Percentiles rank a stretch among this genome's conserved stretches.
phyloP scores from a whole-genome alignment of 2,797 vertebrate species.

The Chaetophractus vellerosus region DNA sequence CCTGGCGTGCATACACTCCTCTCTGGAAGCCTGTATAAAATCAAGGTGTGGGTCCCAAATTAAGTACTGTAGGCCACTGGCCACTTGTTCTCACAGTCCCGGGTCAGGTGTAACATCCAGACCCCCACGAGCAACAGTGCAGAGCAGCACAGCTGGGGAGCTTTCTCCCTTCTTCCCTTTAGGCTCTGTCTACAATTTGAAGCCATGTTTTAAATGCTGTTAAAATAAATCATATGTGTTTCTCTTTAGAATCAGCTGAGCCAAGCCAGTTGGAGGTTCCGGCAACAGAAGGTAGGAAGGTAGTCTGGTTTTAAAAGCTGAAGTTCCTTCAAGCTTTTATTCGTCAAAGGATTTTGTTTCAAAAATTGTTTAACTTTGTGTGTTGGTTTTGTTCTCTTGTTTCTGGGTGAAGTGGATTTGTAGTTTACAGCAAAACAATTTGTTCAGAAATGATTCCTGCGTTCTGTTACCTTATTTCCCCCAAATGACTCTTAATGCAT shows the following conservation, averaged over 20 bases:
- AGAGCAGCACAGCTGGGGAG: too few relatives aligned
- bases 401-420: slow-evolving; percentile 28
- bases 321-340: not conserved
- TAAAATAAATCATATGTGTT: slow-evolving; percentile 25
- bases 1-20: not conserved
- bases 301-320: not conserved
- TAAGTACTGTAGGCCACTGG: not conserved
- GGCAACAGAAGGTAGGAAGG: slow-evolving; percentile 84
- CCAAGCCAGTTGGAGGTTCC: slow-evolving; percentile 86
- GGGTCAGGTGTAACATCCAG: not conserved
- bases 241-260: slow-evolving; percentile 88
- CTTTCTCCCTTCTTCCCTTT: not conserved
- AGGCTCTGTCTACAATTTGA: not conserved
- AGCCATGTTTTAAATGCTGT: not conserved
- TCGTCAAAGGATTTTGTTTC: not conserved
- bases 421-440: slow-evolving; percentile 24
- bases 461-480: not conserved
- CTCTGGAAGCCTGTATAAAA: not conserved
- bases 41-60: not conserved
- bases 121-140: not conserved
- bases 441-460: not conserved
- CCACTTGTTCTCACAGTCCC: not conserved
- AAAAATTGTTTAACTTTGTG: not conserved
- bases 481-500: not conserved
- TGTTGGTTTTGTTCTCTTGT: not conserved